phyloP scores from a whole-genome alignment of 2,113 vertebrate species.

The Microcebus tavaratra region DNA sequence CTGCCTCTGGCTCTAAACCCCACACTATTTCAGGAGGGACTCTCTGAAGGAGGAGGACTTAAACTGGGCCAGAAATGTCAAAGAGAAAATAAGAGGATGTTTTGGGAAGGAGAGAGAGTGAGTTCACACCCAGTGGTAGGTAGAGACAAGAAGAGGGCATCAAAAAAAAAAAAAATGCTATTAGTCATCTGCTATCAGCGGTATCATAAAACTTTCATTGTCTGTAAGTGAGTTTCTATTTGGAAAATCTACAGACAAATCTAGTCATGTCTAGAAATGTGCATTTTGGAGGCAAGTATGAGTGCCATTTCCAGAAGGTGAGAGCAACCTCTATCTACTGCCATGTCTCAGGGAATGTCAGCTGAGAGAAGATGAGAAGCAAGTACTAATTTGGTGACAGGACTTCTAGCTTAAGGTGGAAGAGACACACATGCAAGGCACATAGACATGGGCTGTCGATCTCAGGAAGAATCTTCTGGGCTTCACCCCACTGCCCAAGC shows the following conservation, averaged over 20 bases:
- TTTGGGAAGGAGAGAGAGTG: background rate
- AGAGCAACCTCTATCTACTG: background rate
- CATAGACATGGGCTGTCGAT: background rate
- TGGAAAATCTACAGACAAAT: background rate
- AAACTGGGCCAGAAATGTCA: background rate
- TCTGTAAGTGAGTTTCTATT: background rate
- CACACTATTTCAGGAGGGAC: background rate
- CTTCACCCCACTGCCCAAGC: background rate
- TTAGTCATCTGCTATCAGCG: background rate
- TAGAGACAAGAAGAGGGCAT: background rate
- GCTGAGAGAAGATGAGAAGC: background rate
- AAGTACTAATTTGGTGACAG: background rate
- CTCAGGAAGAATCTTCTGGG: background rate
- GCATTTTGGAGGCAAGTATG: background rate
- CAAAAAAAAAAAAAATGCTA: background rate
- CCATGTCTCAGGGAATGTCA: background rate
- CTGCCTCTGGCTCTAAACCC: background rate
- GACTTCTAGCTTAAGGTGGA: background rate
- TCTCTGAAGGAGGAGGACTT: background rate
- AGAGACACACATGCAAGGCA: background rate
- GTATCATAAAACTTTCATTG: background rate
- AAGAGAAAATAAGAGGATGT: background rate
- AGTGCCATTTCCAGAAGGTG: background rate
- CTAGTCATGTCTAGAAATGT: background rate
- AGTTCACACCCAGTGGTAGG: background rate